Evolutionary conservation across 2,113 vertebrate genomes (phyloP).

Genomic region (Mastomys coucha): DNA sequence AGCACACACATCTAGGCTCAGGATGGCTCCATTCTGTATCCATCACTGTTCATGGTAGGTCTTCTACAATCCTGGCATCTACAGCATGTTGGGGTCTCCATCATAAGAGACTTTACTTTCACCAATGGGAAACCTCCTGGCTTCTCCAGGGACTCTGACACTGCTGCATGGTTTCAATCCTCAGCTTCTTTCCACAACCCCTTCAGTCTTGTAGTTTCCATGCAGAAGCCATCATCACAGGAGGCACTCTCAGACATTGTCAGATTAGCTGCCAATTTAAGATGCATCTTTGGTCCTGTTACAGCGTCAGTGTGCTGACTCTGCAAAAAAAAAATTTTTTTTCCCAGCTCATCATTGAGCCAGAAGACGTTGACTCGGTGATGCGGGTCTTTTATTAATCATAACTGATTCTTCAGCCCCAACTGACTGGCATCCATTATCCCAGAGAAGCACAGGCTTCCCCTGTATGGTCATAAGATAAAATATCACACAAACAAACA

Average conservation of each 20-base stretch:
- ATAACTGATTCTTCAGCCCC: background rate
- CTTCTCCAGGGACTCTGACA: background rate
- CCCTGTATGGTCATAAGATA: background rate
- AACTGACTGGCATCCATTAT: background rate
- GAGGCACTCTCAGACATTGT: background rate
- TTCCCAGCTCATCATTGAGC: no score
- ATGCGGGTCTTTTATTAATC: background rate
- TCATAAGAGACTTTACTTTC: background rate
- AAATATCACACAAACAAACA: background rate
- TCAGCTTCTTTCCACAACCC: background rate
- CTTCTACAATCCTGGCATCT: background rate
- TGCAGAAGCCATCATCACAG: accelerated
- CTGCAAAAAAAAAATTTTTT: background rate
- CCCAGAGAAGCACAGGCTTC: background rate
- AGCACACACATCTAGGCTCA: background rate
- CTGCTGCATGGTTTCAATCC: background rate
- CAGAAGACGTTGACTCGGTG: background rate
- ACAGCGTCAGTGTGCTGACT: background rate
- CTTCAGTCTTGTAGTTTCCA: background rate
- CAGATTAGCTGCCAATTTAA: background rate
- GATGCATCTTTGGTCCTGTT: no score
- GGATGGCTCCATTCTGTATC: background rate
- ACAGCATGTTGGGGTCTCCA: background rate
- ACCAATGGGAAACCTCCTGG: no score
- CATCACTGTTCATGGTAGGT: background rate